Percentiles rank a stretch among this genome's conserved stretches.
phyloP scores from a whole-genome alignment of 2,888 invertebrate genomes.

The Dicyrtomina minuta region DNA sequence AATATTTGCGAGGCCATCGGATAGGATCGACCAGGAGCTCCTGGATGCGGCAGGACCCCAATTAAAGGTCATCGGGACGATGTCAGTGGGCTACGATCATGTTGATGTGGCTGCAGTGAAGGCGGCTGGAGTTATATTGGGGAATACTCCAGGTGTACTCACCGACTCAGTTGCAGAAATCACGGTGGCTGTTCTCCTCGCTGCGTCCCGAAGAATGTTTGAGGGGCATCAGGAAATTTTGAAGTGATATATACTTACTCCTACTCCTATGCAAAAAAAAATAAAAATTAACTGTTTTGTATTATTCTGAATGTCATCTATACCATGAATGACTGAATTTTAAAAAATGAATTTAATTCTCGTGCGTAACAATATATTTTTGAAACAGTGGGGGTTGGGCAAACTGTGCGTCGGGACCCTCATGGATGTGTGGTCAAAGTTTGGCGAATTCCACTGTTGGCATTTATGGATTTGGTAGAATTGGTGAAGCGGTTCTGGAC shows the following conservation, averaged over 20 bases:
- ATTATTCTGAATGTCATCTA: too few species aligned
- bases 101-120: too few species aligned
- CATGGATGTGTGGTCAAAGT: slow-evolving; percentile 92
- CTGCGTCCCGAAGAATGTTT: slow-evolving; percentile 77
- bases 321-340: too few species aligned
- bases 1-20: too few species aligned
- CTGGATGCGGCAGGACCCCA: too few species aligned
- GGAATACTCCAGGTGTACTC: slow-evolving; percentile 84
- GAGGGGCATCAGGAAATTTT: slow-evolving; percentile 75
- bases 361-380: too few species aligned
- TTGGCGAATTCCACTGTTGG: slow-evolving; percentile 85
- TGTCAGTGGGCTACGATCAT: too few species aligned
- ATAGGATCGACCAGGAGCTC: slow-evolving; percentile 77
- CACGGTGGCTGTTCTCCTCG: slow-evolving; percentile 77
- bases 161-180: slow-evolving; percentile 80
- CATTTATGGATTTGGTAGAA: slow-evolving; percentile 79
- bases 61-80: too few species aligned
- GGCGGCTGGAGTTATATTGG: slow-evolving; percentile 74
- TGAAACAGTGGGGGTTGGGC: slow-evolving; percentile 79
- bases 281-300: too few species aligned
- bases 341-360: too few species aligned
- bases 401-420: slow-evolving; percentile 74
- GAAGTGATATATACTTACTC: too few species aligned
- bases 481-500: slow-evolving; percentile 77
- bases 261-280: too few species aligned